Percentiles rank a stretch among this genome's conserved stretches.
Conservation (phyloP, 2,797 vertebrate species). For the Salmo trutta region DNA sequence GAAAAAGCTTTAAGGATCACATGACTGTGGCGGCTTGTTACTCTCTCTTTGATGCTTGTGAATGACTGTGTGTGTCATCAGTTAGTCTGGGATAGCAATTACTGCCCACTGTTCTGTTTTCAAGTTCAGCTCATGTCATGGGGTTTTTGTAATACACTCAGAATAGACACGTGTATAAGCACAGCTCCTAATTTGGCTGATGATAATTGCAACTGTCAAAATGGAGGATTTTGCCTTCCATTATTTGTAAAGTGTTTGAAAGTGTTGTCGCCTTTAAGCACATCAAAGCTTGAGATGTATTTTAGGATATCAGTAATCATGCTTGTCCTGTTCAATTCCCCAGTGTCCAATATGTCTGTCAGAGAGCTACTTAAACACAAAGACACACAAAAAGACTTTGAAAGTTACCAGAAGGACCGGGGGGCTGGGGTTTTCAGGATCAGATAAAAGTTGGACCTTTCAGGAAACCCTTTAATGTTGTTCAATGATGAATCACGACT, state of each 20-base stretch:
- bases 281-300: not conserved
- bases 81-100: not conserved
- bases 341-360: not conserved
- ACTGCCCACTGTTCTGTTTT: not conserved
- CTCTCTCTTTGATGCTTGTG: not conserved
- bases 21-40: not conserved
- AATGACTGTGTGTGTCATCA: not conserved
- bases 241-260: not conserved
- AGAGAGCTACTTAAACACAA: not conserved
- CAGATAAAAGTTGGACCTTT: not conserved
- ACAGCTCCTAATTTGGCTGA: no score
- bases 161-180: not conserved
- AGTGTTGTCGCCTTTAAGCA: not conserved
- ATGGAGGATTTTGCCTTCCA: not conserved
- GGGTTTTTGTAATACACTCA: not conserved
- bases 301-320: not conserved
- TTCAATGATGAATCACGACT: constrained; percentile 22
- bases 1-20: not conserved
- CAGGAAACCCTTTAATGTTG: constrained; percentile 3
- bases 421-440: not conserved
- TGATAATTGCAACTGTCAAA: no score
- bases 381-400: not conserved
- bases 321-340: not conserved
- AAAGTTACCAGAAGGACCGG: not conserved
- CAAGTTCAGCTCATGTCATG: not conserved